phyloP scores from a whole-genome alignment of 2,888 invertebrate genomes.

The Anarsia innoxiella region DNA sequence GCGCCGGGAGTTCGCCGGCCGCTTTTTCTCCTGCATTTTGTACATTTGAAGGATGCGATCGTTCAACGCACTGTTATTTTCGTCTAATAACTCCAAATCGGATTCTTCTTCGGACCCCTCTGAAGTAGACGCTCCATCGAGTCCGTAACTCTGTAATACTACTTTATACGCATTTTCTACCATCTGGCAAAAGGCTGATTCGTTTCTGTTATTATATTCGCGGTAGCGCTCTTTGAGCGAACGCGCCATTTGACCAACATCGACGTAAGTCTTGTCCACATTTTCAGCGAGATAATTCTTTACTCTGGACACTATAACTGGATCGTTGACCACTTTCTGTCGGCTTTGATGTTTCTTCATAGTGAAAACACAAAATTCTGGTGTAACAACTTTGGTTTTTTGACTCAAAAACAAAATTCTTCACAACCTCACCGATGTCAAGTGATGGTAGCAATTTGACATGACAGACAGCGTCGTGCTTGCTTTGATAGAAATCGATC shows the following conservation, averaged over 20 bases:
- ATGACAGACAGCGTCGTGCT: constrained; percentile 41
- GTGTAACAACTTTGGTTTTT: constrained; percentile 5
- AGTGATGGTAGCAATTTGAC: too few relatives aligned
- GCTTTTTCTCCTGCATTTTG: constrained; percentile 69
- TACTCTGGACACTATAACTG: constrained; percentile 75
- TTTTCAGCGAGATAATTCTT: constrained; percentile 87
- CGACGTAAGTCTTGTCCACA: constrained; percentile 85
- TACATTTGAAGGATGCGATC: constrained; percentile 70
- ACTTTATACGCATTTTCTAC: constrained; percentile 86
- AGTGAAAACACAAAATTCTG: constrained; percentile 21
- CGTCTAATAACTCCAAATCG: constrained; percentile 84
- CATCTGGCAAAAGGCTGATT: constrained; percentile 83
- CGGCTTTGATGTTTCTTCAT: constrained; percentile 72
- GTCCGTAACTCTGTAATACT: constrained; percentile 80
- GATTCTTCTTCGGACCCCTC: constrained; percentile 77
- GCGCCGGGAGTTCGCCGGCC: constrained; percentile 47
- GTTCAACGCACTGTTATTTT: constrained; percentile 84
- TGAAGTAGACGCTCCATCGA: constrained; percentile 75
- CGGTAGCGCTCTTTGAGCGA: constrained; percentile 81
- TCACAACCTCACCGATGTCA: constrained; percentile 13
- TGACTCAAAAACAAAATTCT: constrained; percentile 9
- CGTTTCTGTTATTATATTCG: constrained; percentile 88
- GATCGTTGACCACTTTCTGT: constrained; percentile 68
- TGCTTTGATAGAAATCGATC: too few relatives aligned
- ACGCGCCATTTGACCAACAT: constrained; percentile 89